A percentile compares a stretch with the other conserved stretches of the same genome.
These are phyloP conservation scores for Labroides dimidiatus DNA, from an alignment of 2,797 vertebrate species.

Conservation along the genomic window DNA sequence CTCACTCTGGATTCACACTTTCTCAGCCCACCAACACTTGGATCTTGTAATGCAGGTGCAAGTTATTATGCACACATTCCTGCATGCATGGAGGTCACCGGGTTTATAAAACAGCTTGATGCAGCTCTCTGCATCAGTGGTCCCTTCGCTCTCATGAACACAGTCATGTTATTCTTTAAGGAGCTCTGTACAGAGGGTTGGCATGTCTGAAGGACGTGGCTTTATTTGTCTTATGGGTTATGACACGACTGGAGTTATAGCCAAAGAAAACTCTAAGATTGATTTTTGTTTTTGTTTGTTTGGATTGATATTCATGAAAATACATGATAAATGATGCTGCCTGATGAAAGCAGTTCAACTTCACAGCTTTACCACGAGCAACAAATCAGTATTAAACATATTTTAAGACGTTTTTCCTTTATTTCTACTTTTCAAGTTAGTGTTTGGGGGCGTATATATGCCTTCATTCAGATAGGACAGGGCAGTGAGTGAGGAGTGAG, in stretches of 20 bases:
- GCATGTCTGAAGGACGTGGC: background rate
- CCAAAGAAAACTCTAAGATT: background rate
- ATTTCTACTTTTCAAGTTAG: too few species aligned
- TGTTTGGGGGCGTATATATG: too few species aligned
- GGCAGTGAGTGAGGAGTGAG: too few species aligned
- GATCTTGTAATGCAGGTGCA: constrained; percentile 39
- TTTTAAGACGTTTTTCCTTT: too few species aligned
- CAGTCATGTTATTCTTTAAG: background rate
- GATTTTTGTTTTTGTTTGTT: too few species aligned
- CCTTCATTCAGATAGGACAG: too few species aligned
- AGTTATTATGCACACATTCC: constrained; percentile 54
- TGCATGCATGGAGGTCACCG: constrained; percentile 26
- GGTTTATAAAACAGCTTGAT: constrained; percentile 28
- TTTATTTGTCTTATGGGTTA: background rate
- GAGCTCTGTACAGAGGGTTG: background rate
- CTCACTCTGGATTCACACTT: background rate
- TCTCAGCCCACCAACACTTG: background rate
- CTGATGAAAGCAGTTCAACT: too few species aligned
- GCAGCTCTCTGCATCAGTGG: constrained; percentile 2
- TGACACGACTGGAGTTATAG: background rate
- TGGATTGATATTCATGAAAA: background rate
- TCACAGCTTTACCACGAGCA: background rate
- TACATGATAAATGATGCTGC: background rate
- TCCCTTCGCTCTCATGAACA: constrained; percentile 3
- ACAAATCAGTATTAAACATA: too few species aligned